Evolutionary conservation across 1,140 invertebrate species (phyloP).

Genomic region (Octopus sinensis): DNA sequence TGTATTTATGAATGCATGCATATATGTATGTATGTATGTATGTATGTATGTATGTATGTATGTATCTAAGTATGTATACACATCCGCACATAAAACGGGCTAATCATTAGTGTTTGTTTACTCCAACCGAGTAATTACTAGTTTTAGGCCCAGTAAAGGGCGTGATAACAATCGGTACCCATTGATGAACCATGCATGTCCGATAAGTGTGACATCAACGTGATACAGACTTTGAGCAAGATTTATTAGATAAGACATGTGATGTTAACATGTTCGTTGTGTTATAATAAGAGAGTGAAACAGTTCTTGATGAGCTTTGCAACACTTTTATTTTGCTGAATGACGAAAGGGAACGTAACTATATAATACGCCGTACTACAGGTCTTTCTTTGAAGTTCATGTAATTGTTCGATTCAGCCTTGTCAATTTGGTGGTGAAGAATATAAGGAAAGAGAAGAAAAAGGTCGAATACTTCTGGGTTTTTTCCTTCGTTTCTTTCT

Average conservation of each 20-base stretch:
- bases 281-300: not conserved
- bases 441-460: no score
- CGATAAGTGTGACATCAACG: not conserved
- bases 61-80: not conserved
- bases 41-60: not conserved
- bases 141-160: not conserved
- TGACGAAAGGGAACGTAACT: no score
- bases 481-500: no score
- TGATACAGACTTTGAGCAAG: not conserved
- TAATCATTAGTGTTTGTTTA: not conserved
- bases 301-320: not conserved
- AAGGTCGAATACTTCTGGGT: no score
- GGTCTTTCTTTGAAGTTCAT: no score
- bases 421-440: no score
- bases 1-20: not conserved
- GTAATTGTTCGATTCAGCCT: no score
- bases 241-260: not conserved
- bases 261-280: not conserved
- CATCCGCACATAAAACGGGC: not conserved
- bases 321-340: no score
- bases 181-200: not conserved
- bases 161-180: not conserved
- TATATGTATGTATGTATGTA: not conserved
- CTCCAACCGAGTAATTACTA: not conserved
- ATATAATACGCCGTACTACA: no score